A percentile compares a stretch with the other conserved stretches of the same genome.
Conservation (phyloP, 2,797 vertebrate genomes). For the Girardinus metallicus region DNA sequence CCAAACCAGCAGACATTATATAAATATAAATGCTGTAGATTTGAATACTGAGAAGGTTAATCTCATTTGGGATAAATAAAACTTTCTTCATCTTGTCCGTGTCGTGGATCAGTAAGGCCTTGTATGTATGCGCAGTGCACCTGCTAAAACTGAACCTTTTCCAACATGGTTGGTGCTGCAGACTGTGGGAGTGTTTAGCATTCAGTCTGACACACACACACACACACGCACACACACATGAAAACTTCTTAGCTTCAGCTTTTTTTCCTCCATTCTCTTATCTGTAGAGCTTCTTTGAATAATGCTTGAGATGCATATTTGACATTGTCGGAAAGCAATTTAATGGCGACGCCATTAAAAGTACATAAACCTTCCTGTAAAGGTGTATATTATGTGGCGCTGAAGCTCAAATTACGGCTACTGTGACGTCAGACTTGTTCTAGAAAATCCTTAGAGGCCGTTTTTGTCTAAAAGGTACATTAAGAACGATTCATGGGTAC, state of each 20-base stretch:
- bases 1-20: background rate
- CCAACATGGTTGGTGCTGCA: constrained; percentile 65
- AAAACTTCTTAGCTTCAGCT: constrained; percentile 35
- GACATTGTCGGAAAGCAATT: constrained; percentile 8
- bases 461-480: background rate
- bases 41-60: background rate
- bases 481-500: background rate
- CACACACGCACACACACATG: constrained; percentile 25
- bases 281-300: constrained; percentile 6
- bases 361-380: constrained; percentile 56
- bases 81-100: background rate
- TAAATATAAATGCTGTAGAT: background rate
- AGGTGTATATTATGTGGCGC: constrained; percentile 48
- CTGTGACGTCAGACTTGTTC: constrained; percentile 19
- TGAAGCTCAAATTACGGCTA: constrained; percentile 20
- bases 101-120: constrained; percentile 36
- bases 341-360: constrained; percentile 33
- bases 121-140: constrained; percentile 58
- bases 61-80: background rate
- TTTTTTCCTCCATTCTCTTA: constrained; percentile 4
- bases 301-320: constrained; percentile 20
- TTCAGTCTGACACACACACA: constrained; percentile 58
- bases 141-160: constrained; percentile 75
- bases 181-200: constrained; percentile 71
- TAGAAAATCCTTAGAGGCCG: constrained; percentile 1